Percentiles rank a stretch among this genome's conserved stretches.
These are phyloP conservation scores for Lordiphosa clarofinis DNA, from an alignment of 1,140 invertebrate genomes.

Conservation along the genomic window DNA sequence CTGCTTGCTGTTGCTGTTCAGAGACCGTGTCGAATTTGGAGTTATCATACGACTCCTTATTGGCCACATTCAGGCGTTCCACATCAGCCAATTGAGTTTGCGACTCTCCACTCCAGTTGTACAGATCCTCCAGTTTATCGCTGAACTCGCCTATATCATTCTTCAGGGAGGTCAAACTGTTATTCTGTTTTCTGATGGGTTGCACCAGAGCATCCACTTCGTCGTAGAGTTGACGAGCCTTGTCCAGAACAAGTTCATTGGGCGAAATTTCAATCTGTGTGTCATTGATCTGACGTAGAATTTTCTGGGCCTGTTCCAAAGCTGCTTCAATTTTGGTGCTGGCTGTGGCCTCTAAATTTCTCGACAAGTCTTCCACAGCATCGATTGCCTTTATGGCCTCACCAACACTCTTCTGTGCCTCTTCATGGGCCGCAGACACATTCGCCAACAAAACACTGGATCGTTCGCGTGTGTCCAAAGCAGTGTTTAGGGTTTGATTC, in stretches of 20 bases:
- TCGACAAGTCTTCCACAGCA: conserved; percentile 85
- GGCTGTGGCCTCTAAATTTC: conserved; percentile 84
- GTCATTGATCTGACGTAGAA: conserved; percentile 81
- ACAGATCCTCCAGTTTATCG: conserved; percentile 86
- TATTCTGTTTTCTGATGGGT: conserved; percentile 84
- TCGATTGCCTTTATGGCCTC: conserved; percentile 83
- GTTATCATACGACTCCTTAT: conserved; percentile 80
- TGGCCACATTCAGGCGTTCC: conserved; percentile 83
- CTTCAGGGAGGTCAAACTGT: conserved; percentile 81
- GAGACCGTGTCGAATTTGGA: conserved; percentile 80
- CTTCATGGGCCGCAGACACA: conserved; percentile 81
- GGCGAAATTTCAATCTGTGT: conserved; percentile 79
- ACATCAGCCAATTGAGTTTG: conserved; percentile 83
- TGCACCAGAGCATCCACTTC: conserved; percentile 84
- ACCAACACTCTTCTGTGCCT: conserved; percentile 81
- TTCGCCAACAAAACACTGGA: conserved; percentile 82
- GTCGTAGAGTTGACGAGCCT: conserved; percentile 84
- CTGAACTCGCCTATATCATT: conserved; percentile 83
- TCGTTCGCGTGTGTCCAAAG: conserved; percentile 77
- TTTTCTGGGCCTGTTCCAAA: conserved; percentile 86
- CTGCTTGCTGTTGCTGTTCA: conserved; percentile 78
- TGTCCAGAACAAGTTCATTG: conserved; percentile 82
- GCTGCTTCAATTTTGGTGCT: conserved; percentile 89
- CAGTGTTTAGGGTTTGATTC: conserved; percentile 81
- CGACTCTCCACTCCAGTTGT: conserved; percentile 84